Evolutionary conservation across 2,113 vertebrate genomes (phyloP), one percentile per base, ranked within the genome.

Genomic region (Myotis davidii): DNA sequence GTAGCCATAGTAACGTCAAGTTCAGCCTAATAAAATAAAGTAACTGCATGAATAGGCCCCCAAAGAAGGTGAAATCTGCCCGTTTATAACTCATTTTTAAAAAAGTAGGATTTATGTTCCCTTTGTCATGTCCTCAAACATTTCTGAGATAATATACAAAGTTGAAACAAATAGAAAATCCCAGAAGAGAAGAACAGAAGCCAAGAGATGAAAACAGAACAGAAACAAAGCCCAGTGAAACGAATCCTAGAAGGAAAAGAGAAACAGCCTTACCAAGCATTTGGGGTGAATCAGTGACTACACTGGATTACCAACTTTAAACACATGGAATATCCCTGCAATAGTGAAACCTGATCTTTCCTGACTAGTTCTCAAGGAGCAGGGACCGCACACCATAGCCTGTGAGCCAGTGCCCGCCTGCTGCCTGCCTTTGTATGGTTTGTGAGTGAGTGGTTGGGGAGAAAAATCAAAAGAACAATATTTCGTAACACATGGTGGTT

Each of bases 1-100:
- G 98, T 99, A 65, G 97, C 95, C 98, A 99, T 98, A 6, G 99
- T 99, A 27, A 91, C 39, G 72, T 99, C 98, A 86, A 99, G 98
- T 90, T 99, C 99, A n/a, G 96, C 97, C 99, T 99, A 95, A 69
- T 69, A 85, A 92, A 77, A 93, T 29, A 56, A 92, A 90, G 69
- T 12, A 87, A 90, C 78, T 59, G 82, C 94, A 82, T 76, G 59
- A 50, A 85, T 48, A 54, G 76, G 83, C 17, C 13, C 37, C 10
- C 2, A 32, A 82, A 82, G 59, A 78, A 89, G 37, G 42, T 18
- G 8, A n/a, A 45, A 89, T 50, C 70, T 93, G 29, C 13, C 18
- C 32, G 88, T 20, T 79, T 37, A 27, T 72, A 61, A 76, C 56
- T 56, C 5, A 56, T 16, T 20, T 78, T 29, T 42, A 1, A 5